Evolutionary conservation across 1,140 invertebrate species (phyloP).

Genomic region (Eubasilissa regina): DNA sequence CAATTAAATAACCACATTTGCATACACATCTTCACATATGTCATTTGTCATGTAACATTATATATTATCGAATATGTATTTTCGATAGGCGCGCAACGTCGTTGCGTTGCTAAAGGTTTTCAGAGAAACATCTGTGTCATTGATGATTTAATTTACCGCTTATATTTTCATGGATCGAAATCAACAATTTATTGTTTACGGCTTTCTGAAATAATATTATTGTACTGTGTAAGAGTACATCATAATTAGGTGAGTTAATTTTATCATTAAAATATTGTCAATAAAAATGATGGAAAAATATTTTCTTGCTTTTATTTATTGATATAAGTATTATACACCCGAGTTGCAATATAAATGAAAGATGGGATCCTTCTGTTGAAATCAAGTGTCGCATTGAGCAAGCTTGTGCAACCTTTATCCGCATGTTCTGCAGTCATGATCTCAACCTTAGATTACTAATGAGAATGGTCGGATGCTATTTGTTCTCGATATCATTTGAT

Average conservation of each 20-base stretch:
- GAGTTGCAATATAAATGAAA: no score
- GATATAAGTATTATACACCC: no score
- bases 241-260: slow-evolving; percentile 59
- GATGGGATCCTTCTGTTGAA: no score
- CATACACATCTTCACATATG: slow-evolving; percentile 49
- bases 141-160: slow-evolving; percentile 33
- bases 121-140: background rate
- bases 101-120: background rate
- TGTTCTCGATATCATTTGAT: no score
- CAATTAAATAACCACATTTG: slow-evolving; percentile 42
- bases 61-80: background rate
- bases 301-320: background rate
- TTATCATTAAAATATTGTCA: slow-evolving; percentile 61
- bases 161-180: slow-evolving; percentile 52
- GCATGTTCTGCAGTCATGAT: no score
- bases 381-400: no score
- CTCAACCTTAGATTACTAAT: no score
- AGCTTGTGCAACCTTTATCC: no score
- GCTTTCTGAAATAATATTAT: slow-evolving; percentile 58
- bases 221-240: slow-evolving; percentile 58
- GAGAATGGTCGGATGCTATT: no score
- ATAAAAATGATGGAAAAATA: slow-evolving; percentile 59
- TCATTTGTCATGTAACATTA: slow-evolving; percentile 46
- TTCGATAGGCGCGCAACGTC: background rate
- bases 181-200: slow-evolving; percentile 48